These are phyloP conservation scores for Callopanchax toddi DNA, from an alignment of 2,113 vertebrate species.

Conservation along the genomic window DNA sequence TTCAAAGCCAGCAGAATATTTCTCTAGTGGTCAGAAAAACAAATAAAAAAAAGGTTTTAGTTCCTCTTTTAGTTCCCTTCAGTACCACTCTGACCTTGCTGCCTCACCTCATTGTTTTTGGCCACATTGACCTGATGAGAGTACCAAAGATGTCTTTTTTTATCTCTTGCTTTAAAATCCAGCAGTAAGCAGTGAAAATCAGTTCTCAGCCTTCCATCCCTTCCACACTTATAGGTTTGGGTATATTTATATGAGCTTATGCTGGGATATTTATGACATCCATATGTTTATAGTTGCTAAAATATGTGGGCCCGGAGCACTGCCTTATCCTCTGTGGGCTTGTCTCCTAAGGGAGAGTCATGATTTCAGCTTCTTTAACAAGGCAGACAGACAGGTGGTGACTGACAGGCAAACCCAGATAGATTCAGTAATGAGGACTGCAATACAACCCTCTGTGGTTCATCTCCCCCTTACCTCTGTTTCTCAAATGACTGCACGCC, in stretches of 20 bases:
- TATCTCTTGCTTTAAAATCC: conserved; percentile 62
- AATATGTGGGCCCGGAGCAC: conserved; percentile 51
- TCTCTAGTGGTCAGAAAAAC: conserved; percentile 53
- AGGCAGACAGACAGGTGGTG: conserved; percentile 71
- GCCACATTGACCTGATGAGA: conserved; percentile 42
- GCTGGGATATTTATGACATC: conserved; percentile 54
- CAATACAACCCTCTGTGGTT: conserved; percentile 49
- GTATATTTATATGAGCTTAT: conserved; percentile 66
- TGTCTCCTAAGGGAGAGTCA: conserved; percentile 60
- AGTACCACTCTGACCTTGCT: conserved; percentile 32
- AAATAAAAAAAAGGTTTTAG: conserved; percentile 56
- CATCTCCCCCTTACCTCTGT: conserved; percentile 27
- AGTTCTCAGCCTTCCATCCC: conserved; percentile 29
- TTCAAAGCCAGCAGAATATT: conserved; percentile 18
- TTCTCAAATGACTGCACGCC: conserved; percentile 65
- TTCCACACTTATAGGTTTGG: conserved; percentile 47
- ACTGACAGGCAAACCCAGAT: conserved; percentile 69
- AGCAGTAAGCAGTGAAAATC: conserved; percentile 55
- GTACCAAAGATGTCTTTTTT: conserved; percentile 35
- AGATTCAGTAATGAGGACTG: conserved; percentile 68
- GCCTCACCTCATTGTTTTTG: conserved; percentile 34
- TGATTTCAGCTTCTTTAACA: conserved; percentile 64
- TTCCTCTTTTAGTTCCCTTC: conserved; percentile 57
- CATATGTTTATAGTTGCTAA: conserved; percentile 59
- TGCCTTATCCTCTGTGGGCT: conserved; percentile 46